phyloP scores from a whole-genome alignment of 2,888 invertebrate genomes.

The Idaea biselata region DNA sequence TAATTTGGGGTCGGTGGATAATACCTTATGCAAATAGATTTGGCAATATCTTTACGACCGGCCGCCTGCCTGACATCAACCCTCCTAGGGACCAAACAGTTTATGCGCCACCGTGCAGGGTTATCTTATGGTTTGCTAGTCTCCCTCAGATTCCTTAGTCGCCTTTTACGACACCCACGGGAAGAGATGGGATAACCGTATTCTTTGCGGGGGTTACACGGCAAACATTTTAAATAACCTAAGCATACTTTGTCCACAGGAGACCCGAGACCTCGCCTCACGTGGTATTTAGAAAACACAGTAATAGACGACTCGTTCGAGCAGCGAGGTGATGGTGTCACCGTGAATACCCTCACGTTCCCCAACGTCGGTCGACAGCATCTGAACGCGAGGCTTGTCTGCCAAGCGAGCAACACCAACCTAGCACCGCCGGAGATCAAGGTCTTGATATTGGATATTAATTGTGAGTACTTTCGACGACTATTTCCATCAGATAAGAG shows the following conservation, averaged over 20 bases:
- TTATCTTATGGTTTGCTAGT: too few species aligned
- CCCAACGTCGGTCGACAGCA: conserved; percentile 91
- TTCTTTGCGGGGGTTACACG: too few species aligned
- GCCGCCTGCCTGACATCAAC: too few species aligned
- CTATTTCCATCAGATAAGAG: not conserved
- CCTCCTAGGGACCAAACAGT: too few species aligned
- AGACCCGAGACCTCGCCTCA: conserved; percentile 88
- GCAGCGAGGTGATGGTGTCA: conserved; percentile 83
- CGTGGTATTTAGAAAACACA: conserved; percentile 92
- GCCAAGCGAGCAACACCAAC: conserved; percentile 94
- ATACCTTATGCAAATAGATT: too few species aligned
- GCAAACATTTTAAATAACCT: not conserved
- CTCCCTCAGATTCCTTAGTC: too few species aligned
- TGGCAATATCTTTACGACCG: too few species aligned
- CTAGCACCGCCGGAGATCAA: conserved; percentile 88
- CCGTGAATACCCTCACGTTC: conserved; percentile 88
- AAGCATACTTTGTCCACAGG: conserved; percentile 66
- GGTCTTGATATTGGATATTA: conserved; percentile 89
- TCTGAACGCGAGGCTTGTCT: conserved; percentile 90
- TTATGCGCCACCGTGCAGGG: too few species aligned
- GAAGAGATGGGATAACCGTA: too few species aligned
- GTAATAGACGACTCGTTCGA: conserved; percentile 92
- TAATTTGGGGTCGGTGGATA: too few species aligned
- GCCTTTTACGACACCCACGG: too few species aligned
- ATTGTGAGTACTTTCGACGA: conserved; percentile 85